These are phyloP conservation scores for Tenthredo mesomela DNA, from an alignment of 2,888 invertebrate genomes.

Conservation along the genomic window DNA sequence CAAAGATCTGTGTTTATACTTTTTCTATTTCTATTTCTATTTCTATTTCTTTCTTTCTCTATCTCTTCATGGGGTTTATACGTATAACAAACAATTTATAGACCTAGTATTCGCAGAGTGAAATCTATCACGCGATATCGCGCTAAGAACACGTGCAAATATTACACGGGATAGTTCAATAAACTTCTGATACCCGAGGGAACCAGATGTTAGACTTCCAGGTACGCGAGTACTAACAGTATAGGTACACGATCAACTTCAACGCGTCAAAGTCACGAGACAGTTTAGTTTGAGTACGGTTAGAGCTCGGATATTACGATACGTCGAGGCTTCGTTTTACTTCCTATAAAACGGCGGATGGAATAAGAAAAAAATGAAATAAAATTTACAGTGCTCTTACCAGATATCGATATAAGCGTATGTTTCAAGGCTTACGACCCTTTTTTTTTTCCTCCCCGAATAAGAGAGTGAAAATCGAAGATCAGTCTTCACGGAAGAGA, in stretches of 20 bases:
- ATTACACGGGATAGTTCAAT: conserved; percentile 47
- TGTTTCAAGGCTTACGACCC: neutral
- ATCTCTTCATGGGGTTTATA: no score
- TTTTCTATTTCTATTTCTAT: neutral
- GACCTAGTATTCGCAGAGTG: neutral
- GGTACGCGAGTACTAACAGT: conserved; percentile 24
- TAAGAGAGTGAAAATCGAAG: neutral
- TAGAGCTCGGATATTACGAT: conserved; percentile 15
- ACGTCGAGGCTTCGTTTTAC: neutral
- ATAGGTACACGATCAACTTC: conserved; percentile 19
- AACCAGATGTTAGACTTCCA: conserved; percentile 25
- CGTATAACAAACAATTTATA: no score
- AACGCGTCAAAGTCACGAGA: conserved; percentile 45
- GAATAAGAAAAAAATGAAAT: neutral
- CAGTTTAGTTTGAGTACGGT: neutral
- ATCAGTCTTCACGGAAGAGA: neutral
- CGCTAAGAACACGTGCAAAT: conserved; percentile 46
- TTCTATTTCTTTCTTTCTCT: neutral
- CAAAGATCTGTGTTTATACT: no score
- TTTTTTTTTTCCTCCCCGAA: neutral
- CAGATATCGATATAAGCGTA: neutral
- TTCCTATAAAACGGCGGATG: neutral
- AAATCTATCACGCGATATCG: conserved; percentile 46
- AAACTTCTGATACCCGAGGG: neutral
- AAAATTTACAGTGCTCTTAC: neutral